A percentile compares a stretch with the other conserved stretches of the same genome.
Conservation (phyloP, 53 echinoderm and acorn worm genomes). For the Paelopatides confundens region DNA sequence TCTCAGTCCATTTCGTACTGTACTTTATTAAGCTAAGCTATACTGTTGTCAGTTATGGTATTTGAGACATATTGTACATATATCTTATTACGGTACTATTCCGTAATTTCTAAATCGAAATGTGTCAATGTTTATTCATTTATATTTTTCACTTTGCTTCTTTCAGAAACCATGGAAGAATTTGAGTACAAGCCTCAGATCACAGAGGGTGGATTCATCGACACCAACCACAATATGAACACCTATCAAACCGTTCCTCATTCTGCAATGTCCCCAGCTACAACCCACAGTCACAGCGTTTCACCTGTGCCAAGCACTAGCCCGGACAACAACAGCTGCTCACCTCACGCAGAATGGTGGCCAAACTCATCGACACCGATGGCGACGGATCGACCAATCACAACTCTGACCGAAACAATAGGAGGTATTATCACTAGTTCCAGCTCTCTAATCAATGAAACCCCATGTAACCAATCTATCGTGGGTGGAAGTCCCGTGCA, state of each 20-base stretch:
- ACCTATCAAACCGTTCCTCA: conserved; percentile 56
- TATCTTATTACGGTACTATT: too few relatives aligned
- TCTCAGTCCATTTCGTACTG: too few relatives aligned
- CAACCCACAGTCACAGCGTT: conserved; percentile 70
- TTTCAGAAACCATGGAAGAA: conserved; percentile 83
- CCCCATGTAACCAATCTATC: conserved; percentile 65
- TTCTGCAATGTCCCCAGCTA: conserved; percentile 68
- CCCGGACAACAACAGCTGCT: conserved; percentile 71
- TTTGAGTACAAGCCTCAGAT: conserved; percentile 95
- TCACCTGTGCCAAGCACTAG: conserved; percentile 83
- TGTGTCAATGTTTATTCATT: not conserved
- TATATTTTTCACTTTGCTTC: not conserved
- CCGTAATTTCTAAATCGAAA: not conserved
- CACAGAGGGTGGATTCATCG: conserved; percentile 75
- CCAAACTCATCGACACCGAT: conserved; percentile 32
- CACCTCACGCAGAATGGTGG: conserved; percentile 81
- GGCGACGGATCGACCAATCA: conserved; percentile 53
- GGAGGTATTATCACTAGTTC: conserved; percentile 94
- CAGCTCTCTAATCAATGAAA: conserved; percentile 90
- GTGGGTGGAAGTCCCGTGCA: conserved; percentile 67
- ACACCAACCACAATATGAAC: conserved; percentile 97
- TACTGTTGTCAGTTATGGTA: too few relatives aligned
- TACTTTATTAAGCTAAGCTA: too few relatives aligned
- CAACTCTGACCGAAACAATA: conserved; percentile 61
- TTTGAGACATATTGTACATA: not conserved